These are phyloP conservation scores for Melanostoma scalare DNA, from an alignment of 2,888 invertebrate genomes.

Conservation along the genomic window DNA sequence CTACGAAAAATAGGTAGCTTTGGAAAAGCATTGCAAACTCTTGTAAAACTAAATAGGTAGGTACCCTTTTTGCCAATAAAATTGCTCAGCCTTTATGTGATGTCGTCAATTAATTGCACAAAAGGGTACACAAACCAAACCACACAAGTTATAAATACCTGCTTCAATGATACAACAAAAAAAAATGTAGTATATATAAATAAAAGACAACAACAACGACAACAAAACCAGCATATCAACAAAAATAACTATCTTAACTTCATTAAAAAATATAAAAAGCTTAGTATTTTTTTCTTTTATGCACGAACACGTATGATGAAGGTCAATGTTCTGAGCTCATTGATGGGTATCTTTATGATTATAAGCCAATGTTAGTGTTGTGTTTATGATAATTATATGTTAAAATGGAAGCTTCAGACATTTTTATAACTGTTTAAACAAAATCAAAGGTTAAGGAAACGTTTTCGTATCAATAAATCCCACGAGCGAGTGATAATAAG, in stretches of 20 bases:
- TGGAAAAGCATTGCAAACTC: too few relatives aligned
- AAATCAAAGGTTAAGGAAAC: too few relatives aligned
- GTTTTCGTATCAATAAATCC: too few relatives aligned
- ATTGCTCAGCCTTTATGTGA: too few relatives aligned
- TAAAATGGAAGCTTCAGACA: neutral
- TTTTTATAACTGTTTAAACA: too few relatives aligned
- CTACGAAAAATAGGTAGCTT: too few relatives aligned
- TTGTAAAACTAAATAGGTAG: too few relatives aligned
- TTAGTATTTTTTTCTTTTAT: neutral
- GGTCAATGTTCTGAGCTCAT: slow-evolving; percentile 23
- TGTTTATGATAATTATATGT: neutral
- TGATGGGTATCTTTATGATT: slow-evolving; percentile 1
- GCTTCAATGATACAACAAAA: neutral
- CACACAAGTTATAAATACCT: neutral
- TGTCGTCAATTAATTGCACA: too few relatives aligned
- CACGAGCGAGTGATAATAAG: too few relatives aligned
- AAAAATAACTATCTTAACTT: neutral
- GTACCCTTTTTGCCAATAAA: too few relatives aligned
- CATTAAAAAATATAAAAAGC: neutral
- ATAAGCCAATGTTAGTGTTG: neutral
- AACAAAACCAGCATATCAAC: slow-evolving; percentile 1
- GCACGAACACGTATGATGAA: slow-evolving; percentile 4
- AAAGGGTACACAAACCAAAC: neutral
- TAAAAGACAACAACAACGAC: neutral
- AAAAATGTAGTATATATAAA: neutral